Conservation (phyloP, 2,113 vertebrate genomes). For the Paradisaea rubra region DNA sequence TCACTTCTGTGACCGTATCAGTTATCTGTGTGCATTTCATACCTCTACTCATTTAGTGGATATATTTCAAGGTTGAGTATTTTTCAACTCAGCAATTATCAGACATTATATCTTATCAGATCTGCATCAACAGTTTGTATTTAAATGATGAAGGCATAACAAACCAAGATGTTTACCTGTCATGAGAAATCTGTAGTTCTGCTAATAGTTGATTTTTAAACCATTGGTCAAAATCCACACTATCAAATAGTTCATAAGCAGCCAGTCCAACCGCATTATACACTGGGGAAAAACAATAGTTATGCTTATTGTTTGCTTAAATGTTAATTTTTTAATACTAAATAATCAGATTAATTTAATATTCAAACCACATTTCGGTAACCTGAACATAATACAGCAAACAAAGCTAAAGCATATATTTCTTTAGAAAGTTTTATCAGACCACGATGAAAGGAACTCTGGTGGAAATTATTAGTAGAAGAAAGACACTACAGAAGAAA, state of each 20-base stretch:
- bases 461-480: not conserved
- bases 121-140: not conserved
- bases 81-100: not conserved
- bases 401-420: not conserved
- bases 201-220: slow-evolving; percentile 94
- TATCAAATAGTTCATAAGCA: slow-evolving; percentile 96
- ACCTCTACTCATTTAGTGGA: not conserved
- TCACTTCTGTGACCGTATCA: not conserved
- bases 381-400: not conserved
- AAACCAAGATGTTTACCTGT: slow-evolving; percentile 78
- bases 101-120: not conserved
- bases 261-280: slow-evolving; percentile 96
- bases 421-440: not conserved
- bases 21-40: not conserved
- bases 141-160: not conserved
- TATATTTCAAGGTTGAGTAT: not conserved
- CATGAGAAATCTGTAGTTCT: slow-evolving; percentile 89
- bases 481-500: not conserved
- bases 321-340: not conserved
- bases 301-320: not conserved
- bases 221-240: slow-evolving; percentile 97
- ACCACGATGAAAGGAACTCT: not conserved
- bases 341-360: not conserved
- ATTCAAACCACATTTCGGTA: not conserved
- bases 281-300: slow-evolving; percentile 70